phyloP scores from a whole-genome alignment of 2,888 invertebrate genomes.

The Trissolcus brochymenae region DNA sequence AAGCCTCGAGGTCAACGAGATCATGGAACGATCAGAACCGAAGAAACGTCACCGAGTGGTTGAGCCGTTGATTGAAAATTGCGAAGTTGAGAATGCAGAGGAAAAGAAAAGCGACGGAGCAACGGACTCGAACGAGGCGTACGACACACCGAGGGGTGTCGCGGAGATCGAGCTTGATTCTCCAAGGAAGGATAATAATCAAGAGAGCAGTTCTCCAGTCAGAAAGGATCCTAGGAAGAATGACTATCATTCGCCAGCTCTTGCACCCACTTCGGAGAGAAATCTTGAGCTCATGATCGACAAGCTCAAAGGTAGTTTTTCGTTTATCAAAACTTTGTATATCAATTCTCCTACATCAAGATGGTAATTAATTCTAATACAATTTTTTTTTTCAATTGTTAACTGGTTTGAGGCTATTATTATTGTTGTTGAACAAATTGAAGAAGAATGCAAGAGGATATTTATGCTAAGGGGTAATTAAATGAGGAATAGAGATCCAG shows the following conservation, averaged over 20 bases:
- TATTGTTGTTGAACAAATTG: too few relatives aligned
- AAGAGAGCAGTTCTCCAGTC: constrained; percentile 60
- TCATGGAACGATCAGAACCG: constrained; percentile 68
- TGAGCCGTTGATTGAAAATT: constrained; percentile 65
- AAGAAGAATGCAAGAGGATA: too few relatives aligned
- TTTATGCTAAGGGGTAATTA: too few relatives aligned
- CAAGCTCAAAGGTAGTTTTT: constrained; percentile 70
- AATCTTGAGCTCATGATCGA: constrained; percentile 74
- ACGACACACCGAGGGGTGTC: constrained; percentile 69
- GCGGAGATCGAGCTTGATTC: constrained; percentile 73
- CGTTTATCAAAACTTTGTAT: too few relatives aligned
- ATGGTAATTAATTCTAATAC: too few relatives aligned
- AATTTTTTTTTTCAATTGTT: too few relatives aligned
- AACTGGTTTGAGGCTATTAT: too few relatives aligned
- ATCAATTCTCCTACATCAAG: too few relatives aligned
- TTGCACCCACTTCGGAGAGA: constrained; percentile 69
- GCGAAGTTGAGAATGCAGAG: constrained; percentile 60
- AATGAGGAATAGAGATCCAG: too few relatives aligned
- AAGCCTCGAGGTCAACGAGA: constrained; percentile 73
- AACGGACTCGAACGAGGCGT: constrained; percentile 70
- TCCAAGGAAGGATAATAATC: constrained; percentile 65
- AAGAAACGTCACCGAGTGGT: constrained; percentile 59
- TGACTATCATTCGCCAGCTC: constrained; percentile 64
- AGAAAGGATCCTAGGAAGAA: constrained; percentile 62
- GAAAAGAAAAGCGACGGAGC: constrained; percentile 61